Evolutionary conservation across 2,888 invertebrate species (phyloP).

Genomic region (Hetaerina titia): DNA sequence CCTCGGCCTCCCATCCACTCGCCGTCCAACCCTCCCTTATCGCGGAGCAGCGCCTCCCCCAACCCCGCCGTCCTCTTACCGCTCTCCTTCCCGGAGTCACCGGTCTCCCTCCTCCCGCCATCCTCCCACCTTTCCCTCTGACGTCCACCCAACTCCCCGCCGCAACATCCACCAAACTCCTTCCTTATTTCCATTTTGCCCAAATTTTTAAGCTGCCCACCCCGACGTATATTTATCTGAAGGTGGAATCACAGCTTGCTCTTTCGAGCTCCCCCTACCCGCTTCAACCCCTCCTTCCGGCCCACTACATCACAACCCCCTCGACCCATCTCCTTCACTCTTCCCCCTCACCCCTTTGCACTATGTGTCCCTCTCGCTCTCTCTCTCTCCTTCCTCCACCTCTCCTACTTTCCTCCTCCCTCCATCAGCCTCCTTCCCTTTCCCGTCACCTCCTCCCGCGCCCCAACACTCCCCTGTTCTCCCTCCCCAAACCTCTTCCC

Average conservation of each 20-base stretch:
- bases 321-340: background rate
- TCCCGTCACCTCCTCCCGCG: background rate
- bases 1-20: background rate
- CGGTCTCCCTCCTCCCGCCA: background rate
- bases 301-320: background rate
- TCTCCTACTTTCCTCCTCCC: background rate
- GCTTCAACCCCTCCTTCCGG: background rate
- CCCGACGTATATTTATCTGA: background rate
- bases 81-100: background rate
- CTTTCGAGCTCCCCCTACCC: background rate
- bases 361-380: background rate
- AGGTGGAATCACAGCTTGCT: constrained; percentile 54
- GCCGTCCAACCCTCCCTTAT: constrained; percentile 3
- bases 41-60: background rate
- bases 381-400: background rate
- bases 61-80: background rate
- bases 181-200: constrained; percentile 50
- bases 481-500: background rate
- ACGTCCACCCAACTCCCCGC: background rate
- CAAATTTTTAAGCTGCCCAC: constrained; percentile 28
- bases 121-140: constrained; percentile 28
- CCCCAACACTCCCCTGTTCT: background rate
- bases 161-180: constrained; percentile 9
- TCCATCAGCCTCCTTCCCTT: background rate
- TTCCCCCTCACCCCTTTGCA: background rate